Evolutionary conservation across 2,888 invertebrate species (phyloP).

Genomic region (Agrochola lychnidis): DNA sequence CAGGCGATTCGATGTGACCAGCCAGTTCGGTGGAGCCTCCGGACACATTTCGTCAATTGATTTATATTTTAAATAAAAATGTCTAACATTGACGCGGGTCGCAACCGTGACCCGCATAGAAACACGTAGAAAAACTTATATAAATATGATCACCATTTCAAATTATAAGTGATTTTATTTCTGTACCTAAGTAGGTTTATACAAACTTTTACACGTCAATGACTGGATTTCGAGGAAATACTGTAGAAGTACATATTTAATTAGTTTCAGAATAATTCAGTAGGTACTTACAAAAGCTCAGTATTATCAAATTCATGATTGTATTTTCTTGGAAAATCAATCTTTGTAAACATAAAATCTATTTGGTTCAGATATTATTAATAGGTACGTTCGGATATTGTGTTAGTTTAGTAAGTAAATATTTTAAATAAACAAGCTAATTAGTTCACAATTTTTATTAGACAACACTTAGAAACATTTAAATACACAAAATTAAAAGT

Average conservation of each 20-base stretch:
- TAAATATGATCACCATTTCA: neutral
- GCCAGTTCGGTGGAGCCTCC: neutral
- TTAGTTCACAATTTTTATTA: conserved; percentile 36
- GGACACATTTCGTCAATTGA: neutral
- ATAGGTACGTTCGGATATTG: conserved; percentile 19
- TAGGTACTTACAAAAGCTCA: conserved; percentile 50
- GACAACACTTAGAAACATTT: conserved; percentile 50
- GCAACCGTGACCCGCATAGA: neutral
- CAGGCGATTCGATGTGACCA: neutral
- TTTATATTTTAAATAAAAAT: conserved; percentile 7
- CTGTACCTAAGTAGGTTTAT: too few relatives aligned
- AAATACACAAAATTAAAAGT: conserved; percentile 25
- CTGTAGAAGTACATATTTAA: neutral
- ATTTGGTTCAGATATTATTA: conserved; percentile 32
- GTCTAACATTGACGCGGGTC: neutral
- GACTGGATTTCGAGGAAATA: neutral
- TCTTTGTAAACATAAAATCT: conserved; percentile 42
- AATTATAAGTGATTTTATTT: too few relatives aligned
- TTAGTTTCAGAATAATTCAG: neutral
- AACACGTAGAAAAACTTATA: neutral
- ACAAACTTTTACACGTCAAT: too few relatives aligned
- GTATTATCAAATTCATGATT: conserved; percentile 28
- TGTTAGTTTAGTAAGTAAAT: neutral
- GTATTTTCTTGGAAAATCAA: conserved; percentile 1
- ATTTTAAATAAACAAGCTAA: conserved; percentile 27